Percentiles rank a stretch among this genome's conserved stretches.
Evolutionary conservation across 2,113 vertebrate genomes (phyloP).

Genomic region (Chloebia gouldiae): DNA sequence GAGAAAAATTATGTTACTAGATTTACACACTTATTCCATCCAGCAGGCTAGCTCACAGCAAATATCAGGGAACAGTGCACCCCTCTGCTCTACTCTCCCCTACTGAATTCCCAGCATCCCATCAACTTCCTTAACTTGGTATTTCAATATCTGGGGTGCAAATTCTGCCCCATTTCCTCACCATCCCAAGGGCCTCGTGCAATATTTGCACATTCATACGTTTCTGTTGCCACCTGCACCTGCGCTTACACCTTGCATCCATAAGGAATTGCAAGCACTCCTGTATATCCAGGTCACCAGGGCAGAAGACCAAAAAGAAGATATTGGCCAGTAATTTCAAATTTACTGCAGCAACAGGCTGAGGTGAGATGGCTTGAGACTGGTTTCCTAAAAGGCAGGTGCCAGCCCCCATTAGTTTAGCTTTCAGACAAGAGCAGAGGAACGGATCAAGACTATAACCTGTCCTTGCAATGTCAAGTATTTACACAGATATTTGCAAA

Average conservation of each 20-base stretch:
- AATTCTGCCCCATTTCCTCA: background rate
- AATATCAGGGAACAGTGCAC: background rate
- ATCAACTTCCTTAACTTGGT: background rate
- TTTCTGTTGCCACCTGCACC: background rate
- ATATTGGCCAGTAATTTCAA: background rate
- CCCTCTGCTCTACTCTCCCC: background rate
- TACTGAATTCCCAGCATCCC: background rate
- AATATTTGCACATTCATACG: fast-evolving
- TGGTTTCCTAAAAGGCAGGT: background rate
- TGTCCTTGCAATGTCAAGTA: background rate
- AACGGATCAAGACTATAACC: background rate
- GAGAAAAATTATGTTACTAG: background rate
- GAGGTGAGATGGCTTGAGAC: background rate
- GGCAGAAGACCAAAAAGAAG: background rate
- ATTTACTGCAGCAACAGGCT: background rate
- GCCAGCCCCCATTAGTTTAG: background rate
- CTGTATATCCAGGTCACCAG: background rate
- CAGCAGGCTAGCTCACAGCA: background rate
- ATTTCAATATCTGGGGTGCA: background rate
- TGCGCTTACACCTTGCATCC: fast-evolving
- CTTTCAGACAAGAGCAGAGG: background rate
- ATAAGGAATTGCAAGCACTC: background rate
- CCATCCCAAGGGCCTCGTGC: background rate
- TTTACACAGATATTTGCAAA: background rate
- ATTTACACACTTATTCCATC: background rate